Evolutionary conservation across 1,140 invertebrate species (phyloP), one percentile per base, ranked within the genome.

Genomic region (Zaprionus davidi): DNA sequence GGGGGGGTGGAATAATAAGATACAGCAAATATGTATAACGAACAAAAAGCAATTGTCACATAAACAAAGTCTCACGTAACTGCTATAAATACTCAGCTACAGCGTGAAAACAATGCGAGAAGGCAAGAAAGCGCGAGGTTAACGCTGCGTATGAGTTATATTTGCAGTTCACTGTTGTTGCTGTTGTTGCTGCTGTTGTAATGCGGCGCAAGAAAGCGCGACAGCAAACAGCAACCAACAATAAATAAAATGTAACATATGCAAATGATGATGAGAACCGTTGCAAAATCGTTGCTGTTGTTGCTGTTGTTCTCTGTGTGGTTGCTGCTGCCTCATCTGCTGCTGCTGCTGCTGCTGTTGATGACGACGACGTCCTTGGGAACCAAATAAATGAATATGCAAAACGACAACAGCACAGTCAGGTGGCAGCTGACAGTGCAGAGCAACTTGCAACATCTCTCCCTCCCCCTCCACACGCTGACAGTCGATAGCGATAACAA

Each of bases 161-260:
- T 88, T 64, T 64, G 36, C 36, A 38, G 36, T 15, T 12, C 41
- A 11, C 46, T 5, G 20, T 20, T 2, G 57, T 34, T 70, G 44
- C 71, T 28, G 26, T 9, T 70, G 44, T 72, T 66, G 53, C 6
- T 63, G 55, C n/a, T 82, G 76, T 81, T 87, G 81, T 88, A 88
- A 88, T 83, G 84, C 77, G 82, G 82, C 76, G 71, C 79, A 72
- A 77, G 56, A 81, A 76, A 82, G 69, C 28, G 28, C 41, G 26
- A 62, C 53, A 51, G 41, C 53, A 65, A 57, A 17, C 68, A 60
- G 28, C 34, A 79, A 69, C 58, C 65, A 71, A 90, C 81, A 90
- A 88, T 90, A 90, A 88, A 88, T 90, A 88, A 88, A 71, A 81
- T 90, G 84, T 90, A 88, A 88, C 84, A 88, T 88, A 88, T 88